Evolutionary conservation across 2,113 vertebrate genomes (phyloP).

Genomic region (Machaerirhynchus nigripectus): DNA sequence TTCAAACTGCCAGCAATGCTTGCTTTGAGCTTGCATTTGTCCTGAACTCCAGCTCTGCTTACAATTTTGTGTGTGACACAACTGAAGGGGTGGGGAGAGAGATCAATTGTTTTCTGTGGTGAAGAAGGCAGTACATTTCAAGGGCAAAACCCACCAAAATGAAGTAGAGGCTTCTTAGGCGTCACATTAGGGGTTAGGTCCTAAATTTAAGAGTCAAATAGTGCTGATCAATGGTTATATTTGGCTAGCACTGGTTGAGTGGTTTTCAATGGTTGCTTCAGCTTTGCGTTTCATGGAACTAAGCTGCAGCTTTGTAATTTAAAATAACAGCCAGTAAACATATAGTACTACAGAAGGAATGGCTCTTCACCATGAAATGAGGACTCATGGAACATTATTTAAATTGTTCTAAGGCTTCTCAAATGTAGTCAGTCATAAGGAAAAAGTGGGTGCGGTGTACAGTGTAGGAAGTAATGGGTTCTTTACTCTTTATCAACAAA

Average conservation of each 20-base stretch:
- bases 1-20: background rate
- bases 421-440: too few species aligned
- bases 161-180: background rate
- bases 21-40: slow-evolving; percentile 1
- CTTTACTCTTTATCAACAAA: background rate
- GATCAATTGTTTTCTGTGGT: background rate
- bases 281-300: background rate
- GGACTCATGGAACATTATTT: background rate
- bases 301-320: slow-evolving; percentile 6
- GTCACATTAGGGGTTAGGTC: background rate
- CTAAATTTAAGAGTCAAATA: background rate
- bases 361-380: background rate
- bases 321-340: background rate
- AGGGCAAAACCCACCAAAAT: background rate
- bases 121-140: background rate
- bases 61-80: background rate
- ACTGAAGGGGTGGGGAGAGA: background rate
- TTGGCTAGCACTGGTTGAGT: slow-evolving; percentile 31
- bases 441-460: background rate
- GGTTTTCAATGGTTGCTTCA: slow-evolving; percentile 28
- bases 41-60: background rate
- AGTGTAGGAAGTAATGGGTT: background rate
- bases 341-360: background rate
- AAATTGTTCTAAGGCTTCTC: background rate
- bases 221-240: slow-evolving; percentile 18